Percentiles rank a stretch among this genome's conserved stretches.
Evolutionary conservation across 2,113 vertebrate genomes (phyloP).

Genomic region (Rhinoptilus africanus): DNA sequence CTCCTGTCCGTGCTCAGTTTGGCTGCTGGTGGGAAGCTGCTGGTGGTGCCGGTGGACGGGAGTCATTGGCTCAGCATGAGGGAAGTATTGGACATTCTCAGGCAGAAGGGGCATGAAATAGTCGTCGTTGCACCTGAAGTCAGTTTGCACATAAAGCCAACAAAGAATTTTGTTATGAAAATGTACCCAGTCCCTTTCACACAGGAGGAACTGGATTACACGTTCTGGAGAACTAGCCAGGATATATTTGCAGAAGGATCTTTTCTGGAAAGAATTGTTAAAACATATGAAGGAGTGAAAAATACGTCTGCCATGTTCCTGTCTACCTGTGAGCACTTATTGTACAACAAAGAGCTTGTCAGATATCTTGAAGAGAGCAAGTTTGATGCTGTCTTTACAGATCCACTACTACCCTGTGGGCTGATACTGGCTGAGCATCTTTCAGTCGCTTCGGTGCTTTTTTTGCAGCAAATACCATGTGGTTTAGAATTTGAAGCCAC

Average conservation of each 20-base stretch:
- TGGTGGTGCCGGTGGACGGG: conserved; percentile 83
- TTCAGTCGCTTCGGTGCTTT: conserved; percentile 75
- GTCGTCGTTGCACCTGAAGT: conserved; percentile 76
- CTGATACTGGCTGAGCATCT: conserved; percentile 77
- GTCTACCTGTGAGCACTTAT: conserved; percentile 63
- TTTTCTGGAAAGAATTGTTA: conserved; percentile 60
- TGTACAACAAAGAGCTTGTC: conserved; percentile 77
- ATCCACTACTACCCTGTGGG: conserved; percentile 85
- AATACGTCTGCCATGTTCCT: conserved; percentile 8
- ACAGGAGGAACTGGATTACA: background rate
- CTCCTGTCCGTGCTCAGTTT: background rate
- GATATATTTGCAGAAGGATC: background rate
- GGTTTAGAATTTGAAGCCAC: conserved; percentile 71
- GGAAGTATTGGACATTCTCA: conserved; percentile 66
- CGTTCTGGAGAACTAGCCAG: background rate
- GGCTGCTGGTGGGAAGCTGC: conserved; percentile 69
- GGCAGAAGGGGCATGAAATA: conserved; percentile 76
- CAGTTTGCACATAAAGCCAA: conserved; percentile 67
- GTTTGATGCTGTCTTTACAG: conserved; percentile 80
- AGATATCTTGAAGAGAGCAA: conserved; percentile 43
- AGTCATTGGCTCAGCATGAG: conserved; percentile 86
- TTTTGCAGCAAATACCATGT: conserved; percentile 78
- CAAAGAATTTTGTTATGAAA: conserved; percentile 54
- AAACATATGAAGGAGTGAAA: background rate
- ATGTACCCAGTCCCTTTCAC: conserved; percentile 73